A percentile compares a stretch with the other conserved stretches of the same genome.
Evolutionary conservation across 2,113 vertebrate species (phyloP).

Genomic region (Pitta sordida): DNA sequence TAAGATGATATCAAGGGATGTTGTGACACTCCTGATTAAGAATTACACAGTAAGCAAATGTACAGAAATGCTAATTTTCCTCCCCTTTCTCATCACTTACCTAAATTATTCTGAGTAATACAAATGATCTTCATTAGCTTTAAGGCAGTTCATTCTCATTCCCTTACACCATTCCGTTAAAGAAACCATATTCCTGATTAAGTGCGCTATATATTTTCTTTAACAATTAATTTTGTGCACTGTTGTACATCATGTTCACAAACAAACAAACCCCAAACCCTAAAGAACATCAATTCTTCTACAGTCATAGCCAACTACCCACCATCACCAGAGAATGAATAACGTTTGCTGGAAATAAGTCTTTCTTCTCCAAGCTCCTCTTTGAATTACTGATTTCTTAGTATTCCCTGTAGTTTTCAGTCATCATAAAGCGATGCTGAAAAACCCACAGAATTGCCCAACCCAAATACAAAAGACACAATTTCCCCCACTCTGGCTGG

Average conservation of each 20-base stretch:
- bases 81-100: constrained; percentile 12
- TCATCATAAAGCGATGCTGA: constrained; percentile 9
- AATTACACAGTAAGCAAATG: constrained; percentile 39
- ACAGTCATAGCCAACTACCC: neutral
- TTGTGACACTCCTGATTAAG: constrained; percentile 47
- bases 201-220: neutral
- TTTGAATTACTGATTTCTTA: constrained; percentile 37
- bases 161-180: neutral
- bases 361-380: neutral
- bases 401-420: constrained; percentile 35
- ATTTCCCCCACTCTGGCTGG: neutral
- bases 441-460: constrained; percentile 25
- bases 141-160: neutral
- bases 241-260: neutral
- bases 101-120: constrained; percentile 38
- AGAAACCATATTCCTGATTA: neutral
- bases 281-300: neutral
- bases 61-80: constrained; percentile 33
- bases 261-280: neutral
- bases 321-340: neutral
- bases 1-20: constrained; percentile 34
- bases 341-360: neutral
- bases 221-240: neutral
- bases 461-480: neutral
- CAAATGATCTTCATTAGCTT: constrained; percentile 5